Evolutionary conservation across 2,888 invertebrate species (phyloP).

Genomic region (Colletes collaris): DNA sequence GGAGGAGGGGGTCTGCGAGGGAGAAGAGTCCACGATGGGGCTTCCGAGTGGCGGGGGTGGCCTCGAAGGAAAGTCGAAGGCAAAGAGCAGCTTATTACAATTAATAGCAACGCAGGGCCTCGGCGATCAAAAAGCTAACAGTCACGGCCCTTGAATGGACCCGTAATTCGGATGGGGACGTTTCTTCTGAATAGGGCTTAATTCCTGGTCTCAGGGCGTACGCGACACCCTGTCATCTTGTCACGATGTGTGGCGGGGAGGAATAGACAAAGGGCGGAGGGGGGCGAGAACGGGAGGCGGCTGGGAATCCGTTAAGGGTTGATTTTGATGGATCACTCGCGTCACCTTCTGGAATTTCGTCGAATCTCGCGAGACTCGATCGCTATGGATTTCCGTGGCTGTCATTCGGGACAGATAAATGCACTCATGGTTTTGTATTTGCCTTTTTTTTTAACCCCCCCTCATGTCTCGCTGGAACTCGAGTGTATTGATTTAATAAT

Average conservation of each 20-base stretch:
- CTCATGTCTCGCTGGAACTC: background rate
- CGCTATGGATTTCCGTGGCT: slow-evolving; percentile 20
- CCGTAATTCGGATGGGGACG: slow-evolving; percentile 78
- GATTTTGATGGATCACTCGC: slow-evolving; percentile 76
- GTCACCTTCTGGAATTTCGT: slow-evolving; percentile 64
- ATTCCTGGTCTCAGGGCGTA: slow-evolving; percentile 67
- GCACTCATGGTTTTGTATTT: slow-evolving; percentile 39
- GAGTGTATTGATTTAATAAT: slow-evolving; percentile 31
- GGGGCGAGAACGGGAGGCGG: background rate
- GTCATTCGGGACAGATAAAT: slow-evolving; percentile 55
- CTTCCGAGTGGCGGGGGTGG: slow-evolving; percentile 24
- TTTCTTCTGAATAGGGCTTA: slow-evolving; percentile 80
- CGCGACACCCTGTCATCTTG: slow-evolving; percentile 64
- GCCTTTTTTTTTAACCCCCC: slow-evolving; percentile 1
- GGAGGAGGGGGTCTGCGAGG: background rate
- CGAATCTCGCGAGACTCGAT: slow-evolving; percentile 60
- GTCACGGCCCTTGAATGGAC: slow-evolving; percentile 77
- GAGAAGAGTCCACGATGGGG: background rate
- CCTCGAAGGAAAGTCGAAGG: slow-evolving; percentile 34
- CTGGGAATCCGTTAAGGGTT: slow-evolving; percentile 55
- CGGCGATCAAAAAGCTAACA: slow-evolving; percentile 63
- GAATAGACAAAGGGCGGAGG: slow-evolving; percentile 14
- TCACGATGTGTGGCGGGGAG: slow-evolving; percentile 24
- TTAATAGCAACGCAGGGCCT: slow-evolving; percentile 69
- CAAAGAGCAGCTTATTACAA: slow-evolving; percentile 71